These are phyloP conservation scores for Tuta absoluta DNA, from an alignment of 2,888 invertebrate genomes.

Conservation along the genomic window DNA sequence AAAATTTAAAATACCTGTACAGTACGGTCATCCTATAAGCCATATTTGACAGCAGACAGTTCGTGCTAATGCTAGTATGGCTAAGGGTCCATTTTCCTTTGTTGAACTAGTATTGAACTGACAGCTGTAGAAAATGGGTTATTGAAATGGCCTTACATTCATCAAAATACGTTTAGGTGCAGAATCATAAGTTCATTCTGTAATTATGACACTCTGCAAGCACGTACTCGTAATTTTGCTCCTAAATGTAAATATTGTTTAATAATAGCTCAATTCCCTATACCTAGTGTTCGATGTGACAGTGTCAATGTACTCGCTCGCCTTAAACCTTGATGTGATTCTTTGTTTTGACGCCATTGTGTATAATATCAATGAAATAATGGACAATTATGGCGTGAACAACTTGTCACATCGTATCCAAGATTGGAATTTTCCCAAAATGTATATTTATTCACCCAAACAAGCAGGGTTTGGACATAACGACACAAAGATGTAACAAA, in stretches of 20 bases:
- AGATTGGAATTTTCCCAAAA: conserved; percentile 4
- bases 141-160: too few relatives aligned
- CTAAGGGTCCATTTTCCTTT: too few relatives aligned
- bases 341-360: neutral
- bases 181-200: too few relatives aligned
- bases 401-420: neutral
- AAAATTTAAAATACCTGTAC: too few relatives aligned
- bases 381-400: neutral
- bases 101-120: too few relatives aligned
- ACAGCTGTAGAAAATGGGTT: too few relatives aligned
- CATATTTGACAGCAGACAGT: too few relatives aligned
- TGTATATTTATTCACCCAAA: conserved; percentile 14
- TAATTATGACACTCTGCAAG: too few relatives aligned
- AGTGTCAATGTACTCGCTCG: conserved; percentile 9
- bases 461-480: conserved; percentile 13
- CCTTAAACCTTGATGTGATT: conserved; percentile 1
- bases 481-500: neutral
- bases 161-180: too few relatives aligned
- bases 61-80: too few relatives aligned
- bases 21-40: too few relatives aligned
- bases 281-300: conserved; percentile 10
- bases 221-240: too few relatives aligned
- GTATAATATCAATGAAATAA: neutral
- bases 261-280: conserved; percentile 7
- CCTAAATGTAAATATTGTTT: neutral